Evolutionary conservation across 2,797 vertebrate genomes (phyloP).

Genomic region (Onychomys arenicola): DNA sequence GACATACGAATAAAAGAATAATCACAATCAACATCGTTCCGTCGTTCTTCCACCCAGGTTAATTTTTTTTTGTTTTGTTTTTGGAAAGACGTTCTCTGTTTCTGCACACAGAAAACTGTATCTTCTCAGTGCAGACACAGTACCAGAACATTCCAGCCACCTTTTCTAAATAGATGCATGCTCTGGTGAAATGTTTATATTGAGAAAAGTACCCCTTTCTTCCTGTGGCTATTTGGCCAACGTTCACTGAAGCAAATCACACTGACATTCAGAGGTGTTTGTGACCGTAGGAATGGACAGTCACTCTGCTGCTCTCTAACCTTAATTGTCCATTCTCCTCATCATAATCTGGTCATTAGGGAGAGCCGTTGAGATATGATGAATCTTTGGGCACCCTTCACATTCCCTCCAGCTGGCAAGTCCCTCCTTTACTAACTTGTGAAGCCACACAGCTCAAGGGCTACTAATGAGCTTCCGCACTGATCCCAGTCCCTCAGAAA

Average conservation of each 20-base stretch:
- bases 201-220: background rate
- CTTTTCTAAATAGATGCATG: background rate
- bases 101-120: background rate
- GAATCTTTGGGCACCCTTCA: background rate
- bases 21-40: background rate
- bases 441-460: background rate
- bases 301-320: background rate
- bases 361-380: background rate
- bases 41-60: background rate
- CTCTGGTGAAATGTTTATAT: background rate
- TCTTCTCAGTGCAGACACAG: background rate
- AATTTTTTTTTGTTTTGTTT: background rate
- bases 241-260: background rate
- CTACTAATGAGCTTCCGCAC: background rate
- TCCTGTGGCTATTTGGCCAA: background rate
- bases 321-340: background rate
- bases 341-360: background rate
- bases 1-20: background rate
- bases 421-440: background rate
- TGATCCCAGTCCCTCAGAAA: background rate
- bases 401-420: background rate
- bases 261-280: background rate
- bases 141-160: background rate
- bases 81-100: background rate
- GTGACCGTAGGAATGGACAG: background rate